These are phyloP conservation scores for Alethe diademata DNA, from an alignment of 2,113 vertebrate genomes.

Conservation along the genomic window DNA sequence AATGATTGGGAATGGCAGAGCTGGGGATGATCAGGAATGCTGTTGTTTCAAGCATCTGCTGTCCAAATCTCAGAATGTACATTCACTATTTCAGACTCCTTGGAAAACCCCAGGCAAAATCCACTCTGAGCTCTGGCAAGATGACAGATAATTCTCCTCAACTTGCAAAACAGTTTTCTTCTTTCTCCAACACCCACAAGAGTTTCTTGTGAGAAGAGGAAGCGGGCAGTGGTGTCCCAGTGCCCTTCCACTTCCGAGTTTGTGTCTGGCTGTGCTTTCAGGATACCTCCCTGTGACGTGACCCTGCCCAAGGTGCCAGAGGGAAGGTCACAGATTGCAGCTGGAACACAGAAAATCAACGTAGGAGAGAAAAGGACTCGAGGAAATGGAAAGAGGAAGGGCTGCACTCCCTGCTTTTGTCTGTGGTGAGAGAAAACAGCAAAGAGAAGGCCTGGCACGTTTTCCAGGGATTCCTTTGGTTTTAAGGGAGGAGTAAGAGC, in stretches of 20 bases:
- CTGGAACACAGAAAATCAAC: not conserved
- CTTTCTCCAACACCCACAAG: not conserved
- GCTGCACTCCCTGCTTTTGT: not conserved
- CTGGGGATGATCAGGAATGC: not conserved
- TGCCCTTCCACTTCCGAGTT: not conserved
- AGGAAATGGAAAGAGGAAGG: not conserved
- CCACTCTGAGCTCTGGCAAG: not conserved
- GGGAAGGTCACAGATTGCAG: not conserved
- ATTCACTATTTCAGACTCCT: not conserved
- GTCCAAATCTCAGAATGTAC: not conserved
- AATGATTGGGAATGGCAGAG: not conserved
- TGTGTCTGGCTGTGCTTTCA: not conserved
- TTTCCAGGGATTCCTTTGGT: not conserved
- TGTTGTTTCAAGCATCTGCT: not conserved
- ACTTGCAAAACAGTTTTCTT: not conserved
- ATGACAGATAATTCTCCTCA: not conserved
- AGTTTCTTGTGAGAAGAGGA: not conserved
- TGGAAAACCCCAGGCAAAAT: not conserved
- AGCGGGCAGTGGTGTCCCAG: not conserved
- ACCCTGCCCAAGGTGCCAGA: accelerated
- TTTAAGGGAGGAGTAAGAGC: not conserved
- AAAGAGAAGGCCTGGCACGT: not conserved
- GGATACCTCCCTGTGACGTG: not conserved
- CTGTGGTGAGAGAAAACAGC: not conserved
- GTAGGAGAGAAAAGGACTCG: not conserved